Evolutionary conservation across 2,797 vertebrate species (phyloP).

Genomic region (Urosaurus nigricauda): DNA sequence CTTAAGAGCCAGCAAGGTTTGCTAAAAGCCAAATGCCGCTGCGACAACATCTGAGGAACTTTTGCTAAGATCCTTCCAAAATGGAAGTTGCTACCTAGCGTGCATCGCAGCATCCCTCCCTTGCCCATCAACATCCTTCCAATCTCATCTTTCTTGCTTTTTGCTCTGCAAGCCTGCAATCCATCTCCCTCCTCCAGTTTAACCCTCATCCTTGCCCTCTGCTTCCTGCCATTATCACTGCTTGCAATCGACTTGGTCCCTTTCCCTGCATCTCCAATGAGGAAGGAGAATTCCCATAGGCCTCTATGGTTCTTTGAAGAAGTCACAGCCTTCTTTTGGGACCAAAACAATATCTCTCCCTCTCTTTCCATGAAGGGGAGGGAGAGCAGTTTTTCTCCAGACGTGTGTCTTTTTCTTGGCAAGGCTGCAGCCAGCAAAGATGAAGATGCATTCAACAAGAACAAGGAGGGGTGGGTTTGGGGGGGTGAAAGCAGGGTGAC

Average conservation of each 20-base stretch:
- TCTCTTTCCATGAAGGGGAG: no score
- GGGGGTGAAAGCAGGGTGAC: accelerated
- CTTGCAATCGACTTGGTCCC: background rate
- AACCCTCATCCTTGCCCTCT: background rate
- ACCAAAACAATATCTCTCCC: background rate
- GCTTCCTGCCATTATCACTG: conserved; percentile 11
- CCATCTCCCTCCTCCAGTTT: background rate
- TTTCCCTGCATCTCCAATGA: background rate
- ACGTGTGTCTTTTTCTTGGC: background rate
- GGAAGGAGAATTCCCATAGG: background rate
- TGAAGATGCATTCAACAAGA: background rate
- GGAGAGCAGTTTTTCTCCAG: background rate
- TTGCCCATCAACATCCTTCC: background rate
- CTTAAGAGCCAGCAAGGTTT: background rate
- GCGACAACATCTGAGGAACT: background rate
- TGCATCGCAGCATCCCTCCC: background rate
- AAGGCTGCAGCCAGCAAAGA: background rate
- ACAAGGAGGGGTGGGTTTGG: background rate
- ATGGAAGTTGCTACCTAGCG: background rate
- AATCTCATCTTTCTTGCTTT: background rate
- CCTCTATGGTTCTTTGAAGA: background rate
- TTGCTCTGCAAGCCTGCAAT: background rate
- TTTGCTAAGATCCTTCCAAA: background rate
- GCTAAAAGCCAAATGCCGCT: background rate
- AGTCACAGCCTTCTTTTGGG: background rate